Base-by-base conservation (phyloP, 1,140 invertebrate species). In the Trichonephila clavipes region DNA sequence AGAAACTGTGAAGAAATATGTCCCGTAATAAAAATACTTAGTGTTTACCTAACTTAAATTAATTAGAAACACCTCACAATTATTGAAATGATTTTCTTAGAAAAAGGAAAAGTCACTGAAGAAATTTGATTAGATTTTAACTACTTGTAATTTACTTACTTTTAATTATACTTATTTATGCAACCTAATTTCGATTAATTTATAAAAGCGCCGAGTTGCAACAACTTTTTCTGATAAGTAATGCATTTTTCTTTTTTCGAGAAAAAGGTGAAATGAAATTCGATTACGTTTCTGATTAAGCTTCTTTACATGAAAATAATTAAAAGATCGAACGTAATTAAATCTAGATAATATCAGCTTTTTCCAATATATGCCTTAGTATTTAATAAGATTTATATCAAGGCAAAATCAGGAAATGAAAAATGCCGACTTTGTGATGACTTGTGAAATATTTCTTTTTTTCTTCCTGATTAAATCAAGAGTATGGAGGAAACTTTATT, bases 371-470 rank as follows among this genome's bases (percentile, higher is more conserved):
- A 24, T 34, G 34, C 69, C 72, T 5, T 34, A 40, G 8, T 77
- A 77, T 77, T 77, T 77, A 77, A 77, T 77, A 40, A 18, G 34
- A 77, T 77, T 77, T 77, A 77, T 77, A 77, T 77, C 72, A 77
- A 77, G 34, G 72, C 28, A 28, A 77, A 34, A 24, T 28, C 18
- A 34, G 14, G 16, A 34, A 77, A 28, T 40, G 28, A 77, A 40
- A 18, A 77, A 40, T 16, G 16, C 34, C 34, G 28, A 28, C 28
- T 40, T 40, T 77, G 72, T 19, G 72, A 77, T 77, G 28, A 77
- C 24, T 77, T 28, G 28, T 24, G 72, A 77, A 19, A 34, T 77
- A 19, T 10, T 24, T 72, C 16, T 28, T 77, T 77, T 77, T 72
- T 28, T 77, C 40, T 77, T 77, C 24, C 16, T 77, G 34, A 77